Percentiles rank a stretch among this genome's conserved stretches.
phyloP scores from a whole-genome alignment of 2,113 vertebrate species.

The Craseonycteris thonglongyai region DNA sequence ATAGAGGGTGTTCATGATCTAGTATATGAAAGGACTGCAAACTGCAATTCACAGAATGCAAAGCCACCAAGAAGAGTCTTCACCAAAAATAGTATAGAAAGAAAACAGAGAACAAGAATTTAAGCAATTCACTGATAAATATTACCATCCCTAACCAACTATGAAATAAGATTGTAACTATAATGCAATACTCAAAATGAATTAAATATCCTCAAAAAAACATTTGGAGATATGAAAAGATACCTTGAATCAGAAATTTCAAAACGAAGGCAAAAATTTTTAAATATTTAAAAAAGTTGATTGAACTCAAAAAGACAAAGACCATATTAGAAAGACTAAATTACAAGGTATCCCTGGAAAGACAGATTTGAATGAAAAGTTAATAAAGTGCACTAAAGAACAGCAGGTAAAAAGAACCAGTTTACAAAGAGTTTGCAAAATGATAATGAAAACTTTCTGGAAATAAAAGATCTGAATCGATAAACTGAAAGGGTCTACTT shows the following conservation, averaged over 20 bases:
- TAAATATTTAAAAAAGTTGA: neutral
- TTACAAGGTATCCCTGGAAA: neutral
- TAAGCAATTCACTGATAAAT: neutral
- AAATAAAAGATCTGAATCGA: neutral
- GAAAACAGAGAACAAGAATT: neutral
- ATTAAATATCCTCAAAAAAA: neutral
- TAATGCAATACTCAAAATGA: neutral
- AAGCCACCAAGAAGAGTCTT: neutral
- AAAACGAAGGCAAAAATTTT: neutral
- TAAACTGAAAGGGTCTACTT: neutral
- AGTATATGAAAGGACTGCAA: neutral
- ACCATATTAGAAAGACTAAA: neutral
- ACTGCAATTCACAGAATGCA: neutral
- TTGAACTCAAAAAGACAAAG: neutral
- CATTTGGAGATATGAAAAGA: neutral
- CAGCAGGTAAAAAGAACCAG: neutral
- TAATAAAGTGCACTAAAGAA: neutral
- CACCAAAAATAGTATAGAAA: neutral
- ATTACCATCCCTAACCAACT: neutral
- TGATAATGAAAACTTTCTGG: neutral
- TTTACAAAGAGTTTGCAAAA: neutral
- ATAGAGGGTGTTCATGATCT: neutral
- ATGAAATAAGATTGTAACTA: neutral
- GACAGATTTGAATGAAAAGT: neutral
- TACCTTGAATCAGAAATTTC: neutral